Evolutionary conservation across 2,888 invertebrate genomes (phyloP).

Genomic region (Rhagonycha fulva): DNA sequence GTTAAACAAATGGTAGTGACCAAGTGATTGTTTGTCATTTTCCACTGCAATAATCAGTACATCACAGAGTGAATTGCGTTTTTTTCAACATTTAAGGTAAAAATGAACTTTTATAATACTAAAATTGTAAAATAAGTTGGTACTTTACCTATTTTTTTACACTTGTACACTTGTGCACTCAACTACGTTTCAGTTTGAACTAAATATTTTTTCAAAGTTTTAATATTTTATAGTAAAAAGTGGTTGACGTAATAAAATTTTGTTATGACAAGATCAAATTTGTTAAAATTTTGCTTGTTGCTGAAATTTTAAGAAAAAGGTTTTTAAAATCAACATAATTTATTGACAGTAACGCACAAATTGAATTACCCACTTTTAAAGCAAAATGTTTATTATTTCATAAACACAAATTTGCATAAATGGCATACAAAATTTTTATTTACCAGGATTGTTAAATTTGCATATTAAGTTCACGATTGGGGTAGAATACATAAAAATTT

Average conservation of each 20-base stretch:
- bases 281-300: not conserved
- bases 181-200: not conserved
- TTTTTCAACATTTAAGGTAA: not conserved
- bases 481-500: not conserved
- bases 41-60: no score
- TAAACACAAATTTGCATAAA: not conserved
- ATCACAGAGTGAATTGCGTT: not conserved
- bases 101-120: not conserved
- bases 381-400: not conserved
- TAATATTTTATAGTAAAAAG: not conserved
- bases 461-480: not conserved
- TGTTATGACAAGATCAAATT: not conserved
- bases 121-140: not conserved
- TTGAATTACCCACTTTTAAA: not conserved
- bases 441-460: not conserved
- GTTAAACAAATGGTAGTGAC: not conserved
- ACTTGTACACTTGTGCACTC: not conserved
- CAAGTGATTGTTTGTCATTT: not conserved
- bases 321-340: not conserved
- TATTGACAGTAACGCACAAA: not conserved
- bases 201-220: not conserved
- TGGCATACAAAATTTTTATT: not conserved
- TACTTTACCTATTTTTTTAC: not conserved
- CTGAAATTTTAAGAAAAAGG: not conserved
- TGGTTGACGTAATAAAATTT: not conserved